Percentiles rank a stretch among this genome's conserved stretches.
Evolutionary conservation across 1,140 invertebrate genomes (phyloP).

Genomic region (Drosophila subobscura): DNA sequence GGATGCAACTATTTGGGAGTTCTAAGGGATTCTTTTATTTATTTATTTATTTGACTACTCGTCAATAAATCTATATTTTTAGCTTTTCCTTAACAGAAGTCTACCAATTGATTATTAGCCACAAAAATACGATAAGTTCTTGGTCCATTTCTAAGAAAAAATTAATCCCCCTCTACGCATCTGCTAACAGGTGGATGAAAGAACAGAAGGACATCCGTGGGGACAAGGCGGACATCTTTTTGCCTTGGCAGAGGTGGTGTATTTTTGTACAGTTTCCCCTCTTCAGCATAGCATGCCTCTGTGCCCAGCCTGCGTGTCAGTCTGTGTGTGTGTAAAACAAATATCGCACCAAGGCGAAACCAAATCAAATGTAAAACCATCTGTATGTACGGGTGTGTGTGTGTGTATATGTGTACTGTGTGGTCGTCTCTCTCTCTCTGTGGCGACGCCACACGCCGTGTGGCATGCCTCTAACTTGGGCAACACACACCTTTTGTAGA

Average conservation of each 20-base stretch:
- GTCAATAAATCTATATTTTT: too few species aligned
- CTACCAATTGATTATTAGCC: too few species aligned
- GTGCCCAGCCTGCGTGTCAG: background rate
- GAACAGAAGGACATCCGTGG: constrained; percentile 27
- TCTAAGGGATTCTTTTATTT: too few species aligned
- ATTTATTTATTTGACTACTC: too few species aligned
- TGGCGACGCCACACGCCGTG: constrained; percentile 9
- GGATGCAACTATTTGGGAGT: background rate
- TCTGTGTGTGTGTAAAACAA: constrained; percentile 54
- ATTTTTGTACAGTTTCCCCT: constrained; percentile 33
- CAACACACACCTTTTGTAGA: constrained; percentile 68
- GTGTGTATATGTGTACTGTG: constrained; percentile 38
- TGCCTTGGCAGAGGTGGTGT: constrained; percentile 20
- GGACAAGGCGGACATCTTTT: constrained; percentile 24
- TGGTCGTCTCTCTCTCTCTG: constrained; percentile 23
- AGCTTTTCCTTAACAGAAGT: too few species aligned
- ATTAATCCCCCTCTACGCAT: constrained; percentile 15
- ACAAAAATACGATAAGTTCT: too few species aligned
- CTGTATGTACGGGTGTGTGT: constrained; percentile 15
- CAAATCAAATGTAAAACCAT: constrained; percentile 75
- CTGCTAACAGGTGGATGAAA: constrained; percentile 19
- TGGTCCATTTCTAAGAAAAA: too few species aligned
- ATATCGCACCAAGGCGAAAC: constrained; percentile 69
- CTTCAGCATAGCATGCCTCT: constrained; percentile 18
- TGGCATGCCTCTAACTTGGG: constrained; percentile 44